Evolutionary conservation across 2,113 vertebrate species (phyloP).

Genomic region (Ammodytes dubius): DNA sequence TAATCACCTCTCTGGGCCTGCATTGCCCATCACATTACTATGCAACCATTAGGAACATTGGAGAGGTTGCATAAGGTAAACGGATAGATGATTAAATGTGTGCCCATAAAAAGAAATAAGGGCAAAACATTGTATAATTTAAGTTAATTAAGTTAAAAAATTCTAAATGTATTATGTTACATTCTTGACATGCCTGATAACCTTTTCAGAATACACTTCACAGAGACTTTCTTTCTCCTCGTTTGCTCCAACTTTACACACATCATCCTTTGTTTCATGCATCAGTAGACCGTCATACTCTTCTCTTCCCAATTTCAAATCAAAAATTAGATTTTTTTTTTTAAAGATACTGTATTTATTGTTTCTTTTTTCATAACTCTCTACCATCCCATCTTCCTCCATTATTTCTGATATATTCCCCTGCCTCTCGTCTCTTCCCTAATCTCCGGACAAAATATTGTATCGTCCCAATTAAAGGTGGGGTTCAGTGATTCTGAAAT

Average conservation of each 20-base stretch:
- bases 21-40: background rate
- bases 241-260: background rate
- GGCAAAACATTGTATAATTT: background rate
- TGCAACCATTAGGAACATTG: background rate
- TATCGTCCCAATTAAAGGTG: background rate
- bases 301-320: background rate
- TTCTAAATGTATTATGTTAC: background rate
- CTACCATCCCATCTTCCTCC: background rate
- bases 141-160: background rate
- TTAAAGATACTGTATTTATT: no score
- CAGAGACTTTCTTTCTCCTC: background rate
- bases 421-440: background rate
- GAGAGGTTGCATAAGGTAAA: no score
- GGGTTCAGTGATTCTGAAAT: no score
- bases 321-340: background rate
- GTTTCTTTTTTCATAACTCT: background rate
- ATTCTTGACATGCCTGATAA: background rate
- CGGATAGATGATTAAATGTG: no score
- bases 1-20: background rate
- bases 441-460: slow-evolving; percentile 3
- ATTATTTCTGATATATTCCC: background rate
- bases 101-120: background rate
- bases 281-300: slow-evolving; percentile 1
- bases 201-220: background rate
- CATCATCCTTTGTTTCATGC: background rate